A percentile compares a stretch with the other conserved stretches of the same genome.
Conservation (phyloP, 2,797 vertebrate genomes). For the Parauchenoglanis punctatus region DNA sequence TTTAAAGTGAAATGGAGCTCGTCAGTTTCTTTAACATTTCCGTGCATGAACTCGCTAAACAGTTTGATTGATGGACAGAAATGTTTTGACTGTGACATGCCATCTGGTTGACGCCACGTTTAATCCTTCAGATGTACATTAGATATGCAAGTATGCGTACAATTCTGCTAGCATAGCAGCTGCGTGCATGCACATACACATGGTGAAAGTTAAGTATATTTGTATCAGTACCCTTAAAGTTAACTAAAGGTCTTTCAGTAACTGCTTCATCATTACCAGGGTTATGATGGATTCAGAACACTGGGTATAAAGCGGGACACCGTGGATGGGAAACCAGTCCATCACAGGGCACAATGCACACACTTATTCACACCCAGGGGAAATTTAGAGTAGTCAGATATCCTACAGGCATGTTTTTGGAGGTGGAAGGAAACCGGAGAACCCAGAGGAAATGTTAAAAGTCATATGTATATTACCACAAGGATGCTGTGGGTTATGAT, state of each 20-base stretch:
- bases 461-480: background rate
- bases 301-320: background rate
- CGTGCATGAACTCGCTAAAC: background rate
- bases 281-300: no score
- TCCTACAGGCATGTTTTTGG: background rate
- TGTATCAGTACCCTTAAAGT: background rate
- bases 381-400: background rate
- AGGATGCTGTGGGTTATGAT: background rate
- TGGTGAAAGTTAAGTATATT: background rate
- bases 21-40: background rate
- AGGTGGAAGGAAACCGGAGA: background rate
- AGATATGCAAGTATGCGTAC: background rate
- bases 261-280: background rate
- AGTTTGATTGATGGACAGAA: background rate
- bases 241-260: background rate
- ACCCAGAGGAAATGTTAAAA: background rate
- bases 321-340: background rate
- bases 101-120: background rate
- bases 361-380: background rate
- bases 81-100: background rate
- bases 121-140: slow-evolving; percentile 4
- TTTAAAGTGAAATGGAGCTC: background rate
- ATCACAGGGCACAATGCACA: background rate
- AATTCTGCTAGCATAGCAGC: background rate
- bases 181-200: background rate